A percentile compares a stretch with the other conserved stretches of the same genome.
Conservation (phyloP, 2,888 invertebrate species). For the Limenitis camilla region DNA sequence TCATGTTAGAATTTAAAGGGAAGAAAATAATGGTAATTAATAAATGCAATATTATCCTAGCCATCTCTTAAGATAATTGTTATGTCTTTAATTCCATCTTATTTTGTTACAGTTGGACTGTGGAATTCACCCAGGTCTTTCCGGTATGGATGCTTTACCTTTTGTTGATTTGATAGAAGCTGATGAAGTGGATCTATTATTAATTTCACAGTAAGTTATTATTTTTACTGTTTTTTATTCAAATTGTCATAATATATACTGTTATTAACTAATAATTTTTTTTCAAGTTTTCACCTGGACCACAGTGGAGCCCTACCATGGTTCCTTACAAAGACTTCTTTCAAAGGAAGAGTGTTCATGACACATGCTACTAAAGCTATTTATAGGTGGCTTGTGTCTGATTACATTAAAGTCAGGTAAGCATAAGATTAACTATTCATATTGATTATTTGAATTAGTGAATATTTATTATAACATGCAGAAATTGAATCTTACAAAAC, state of each 20-base stretch:
- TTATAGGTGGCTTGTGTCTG: conserved; percentile 97
- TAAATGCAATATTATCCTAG: neutral
- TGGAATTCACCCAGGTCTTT: conserved; percentile 98
- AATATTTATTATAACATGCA: no score
- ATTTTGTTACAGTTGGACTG: conserved; percentile 84
- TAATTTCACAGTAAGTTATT: conserved; percentile 91
- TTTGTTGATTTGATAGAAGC: conserved; percentile 98
- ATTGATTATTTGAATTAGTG: no score
- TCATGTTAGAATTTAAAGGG: conserved; percentile 98
- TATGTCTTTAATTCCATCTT: neutral
- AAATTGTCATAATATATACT: neutral
- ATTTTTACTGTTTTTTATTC: neutral
- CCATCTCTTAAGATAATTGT: neutral
- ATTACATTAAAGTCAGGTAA: conserved; percentile 97
- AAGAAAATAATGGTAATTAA: conserved; percentile 93
- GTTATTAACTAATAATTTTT: no score
- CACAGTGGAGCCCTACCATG: conserved; percentile 98
- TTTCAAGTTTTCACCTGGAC: conserved; percentile 93
- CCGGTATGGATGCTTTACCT: conserved; percentile 97
- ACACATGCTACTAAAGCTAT: conserved; percentile 99
- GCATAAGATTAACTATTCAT: conserved; percentile 9
- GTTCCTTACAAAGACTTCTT: conserved; percentile 97
- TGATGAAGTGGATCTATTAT: conserved; percentile 94
- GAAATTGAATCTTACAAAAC: no score
- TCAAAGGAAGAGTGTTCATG: conserved; percentile 99